Percentiles rank a stretch among this genome's conserved stretches.
These are phyloP conservation scores for Octopus bimaculoides DNA, from an alignment of 1,140 invertebrate species.

Conservation along the genomic window DNA sequence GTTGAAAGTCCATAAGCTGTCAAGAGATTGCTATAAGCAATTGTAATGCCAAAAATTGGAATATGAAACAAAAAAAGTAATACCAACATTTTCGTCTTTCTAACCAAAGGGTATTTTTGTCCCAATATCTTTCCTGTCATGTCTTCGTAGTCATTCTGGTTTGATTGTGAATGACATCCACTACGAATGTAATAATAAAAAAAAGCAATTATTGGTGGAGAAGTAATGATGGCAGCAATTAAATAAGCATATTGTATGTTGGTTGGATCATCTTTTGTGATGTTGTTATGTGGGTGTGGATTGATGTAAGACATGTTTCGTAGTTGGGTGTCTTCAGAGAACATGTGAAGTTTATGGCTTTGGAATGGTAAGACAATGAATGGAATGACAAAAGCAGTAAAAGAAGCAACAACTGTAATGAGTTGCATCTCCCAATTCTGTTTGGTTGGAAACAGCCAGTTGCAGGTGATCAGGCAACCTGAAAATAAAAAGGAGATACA, in stretches of 20 bases:
- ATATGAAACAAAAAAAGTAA: constrained; percentile 20
- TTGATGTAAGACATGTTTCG: background rate
- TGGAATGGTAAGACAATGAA: constrained; percentile 24
- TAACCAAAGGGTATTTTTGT: background rate
- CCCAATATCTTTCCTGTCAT: background rate
- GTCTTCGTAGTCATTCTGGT: background rate
- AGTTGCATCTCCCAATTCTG: constrained; percentile 17
- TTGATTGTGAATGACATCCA: background rate
- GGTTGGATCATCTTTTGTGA: background rate
- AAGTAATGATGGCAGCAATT: constrained; percentile 16
- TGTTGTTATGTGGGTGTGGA: background rate
- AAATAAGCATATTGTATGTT: constrained; percentile 19
- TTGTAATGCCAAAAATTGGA: constrained; percentile 18
- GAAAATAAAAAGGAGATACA: background rate
- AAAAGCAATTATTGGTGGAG: constrained; percentile 21
- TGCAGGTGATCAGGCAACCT: background rate
- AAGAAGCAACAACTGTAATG: constrained; percentile 15
- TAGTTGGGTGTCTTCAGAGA: background rate
- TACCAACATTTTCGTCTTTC: background rate
- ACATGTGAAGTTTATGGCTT: background rate
- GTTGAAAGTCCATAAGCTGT: constrained; percentile 14
- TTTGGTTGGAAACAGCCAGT: background rate
- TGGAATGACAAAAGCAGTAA: constrained; percentile 22
- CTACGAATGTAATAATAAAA: constrained; percentile 19
- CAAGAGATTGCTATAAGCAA: constrained; percentile 21